Conservation (phyloP, 2,113 vertebrate genomes). For the Notarius quadriscutis region DNA sequence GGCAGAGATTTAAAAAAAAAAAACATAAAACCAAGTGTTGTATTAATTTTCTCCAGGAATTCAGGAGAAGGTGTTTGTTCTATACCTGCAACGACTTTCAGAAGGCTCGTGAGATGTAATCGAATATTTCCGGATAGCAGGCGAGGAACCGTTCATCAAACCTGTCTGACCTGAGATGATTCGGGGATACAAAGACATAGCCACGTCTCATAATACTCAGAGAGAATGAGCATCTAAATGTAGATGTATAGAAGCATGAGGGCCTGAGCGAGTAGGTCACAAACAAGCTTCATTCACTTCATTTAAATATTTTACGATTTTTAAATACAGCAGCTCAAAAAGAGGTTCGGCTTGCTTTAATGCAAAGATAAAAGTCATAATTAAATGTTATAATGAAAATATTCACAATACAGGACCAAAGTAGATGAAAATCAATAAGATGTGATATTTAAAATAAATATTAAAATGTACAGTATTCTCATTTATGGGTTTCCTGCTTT, state of each 20-base stretch:
- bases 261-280: slow-evolving; percentile 56
- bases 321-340: slow-evolving; percentile 42
- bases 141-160: slow-evolving; percentile 56
- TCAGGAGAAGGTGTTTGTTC: slow-evolving; percentile 36
- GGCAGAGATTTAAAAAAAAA: background rate
- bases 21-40: too few species aligned
- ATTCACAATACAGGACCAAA: background rate
- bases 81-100: slow-evolving; percentile 53
- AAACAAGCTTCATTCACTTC: slow-evolving; percentile 68
- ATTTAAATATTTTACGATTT: slow-evolving; percentile 58
- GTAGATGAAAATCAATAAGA: background rate
- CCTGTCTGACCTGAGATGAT: slow-evolving; percentile 49
- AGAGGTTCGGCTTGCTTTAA: slow-evolving; percentile 12
- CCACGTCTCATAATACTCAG: slow-evolving; percentile 61
- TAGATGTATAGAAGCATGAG: slow-evolving; percentile 63
- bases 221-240: slow-evolving; percentile 62
- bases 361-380: background rate
- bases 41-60: slow-evolving; percentile 9
- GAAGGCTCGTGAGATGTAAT: slow-evolving; percentile 44
- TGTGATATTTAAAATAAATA: background rate
- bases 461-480: background rate
- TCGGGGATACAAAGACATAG: slow-evolving; percentile 59
- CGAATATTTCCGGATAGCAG: slow-evolving; percentile 62
- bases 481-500: background rate
- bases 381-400: background rate